Percentiles rank a stretch among this genome's conserved stretches.
phyloP scores from a whole-genome alignment of 2,888 invertebrate genomes.

The Coenonympha arcania region DNA sequence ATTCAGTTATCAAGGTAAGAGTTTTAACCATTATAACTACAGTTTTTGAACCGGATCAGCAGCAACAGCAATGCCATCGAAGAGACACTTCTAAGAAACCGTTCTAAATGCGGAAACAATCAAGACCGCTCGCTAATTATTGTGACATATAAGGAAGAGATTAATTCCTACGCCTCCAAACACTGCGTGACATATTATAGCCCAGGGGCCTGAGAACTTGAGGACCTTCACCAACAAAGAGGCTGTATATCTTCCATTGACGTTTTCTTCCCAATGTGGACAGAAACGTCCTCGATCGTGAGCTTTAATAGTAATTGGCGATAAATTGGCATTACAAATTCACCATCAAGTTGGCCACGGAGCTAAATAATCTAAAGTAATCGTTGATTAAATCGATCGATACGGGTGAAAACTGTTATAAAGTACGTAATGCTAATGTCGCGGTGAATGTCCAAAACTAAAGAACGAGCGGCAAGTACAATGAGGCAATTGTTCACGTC shows the following conservation, averaged over 20 bases:
- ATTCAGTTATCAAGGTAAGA: background rate
- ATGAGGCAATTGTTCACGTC: slow-evolving; percentile 56
- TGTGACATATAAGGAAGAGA: background rate
- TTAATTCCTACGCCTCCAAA: background rate
- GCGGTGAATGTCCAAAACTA: slow-evolving; percentile 46
- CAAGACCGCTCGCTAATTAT: background rate
- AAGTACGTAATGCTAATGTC: slow-evolving; percentile 31
- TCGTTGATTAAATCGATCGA: slow-evolving; percentile 21
- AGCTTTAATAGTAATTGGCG: slow-evolving; percentile 9
- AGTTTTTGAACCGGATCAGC: too few relatives aligned
- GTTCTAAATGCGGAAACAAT: background rate
- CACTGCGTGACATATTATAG: background rate
- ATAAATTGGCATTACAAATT: slow-evolving; percentile 6
- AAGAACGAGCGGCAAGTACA: slow-evolving; percentile 49
- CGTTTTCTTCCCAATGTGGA: slow-evolving; percentile 1
- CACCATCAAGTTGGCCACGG: slow-evolving; percentile 4
- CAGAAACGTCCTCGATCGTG: slow-evolving; percentile 1
- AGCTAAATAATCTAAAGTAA: slow-evolving; percentile 5
- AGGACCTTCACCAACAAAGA: slow-evolving; percentile 1
- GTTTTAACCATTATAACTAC: background rate
- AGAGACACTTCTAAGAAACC: too few relatives aligned
- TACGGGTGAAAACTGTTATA: slow-evolving; percentile 27
- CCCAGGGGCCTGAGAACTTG: background rate
- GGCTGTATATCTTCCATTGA: slow-evolving; percentile 3
- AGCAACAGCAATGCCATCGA: too few relatives aligned